Conservation (phyloP, 1,140 invertebrate genomes). For the Ceratitis capitata region DNA sequence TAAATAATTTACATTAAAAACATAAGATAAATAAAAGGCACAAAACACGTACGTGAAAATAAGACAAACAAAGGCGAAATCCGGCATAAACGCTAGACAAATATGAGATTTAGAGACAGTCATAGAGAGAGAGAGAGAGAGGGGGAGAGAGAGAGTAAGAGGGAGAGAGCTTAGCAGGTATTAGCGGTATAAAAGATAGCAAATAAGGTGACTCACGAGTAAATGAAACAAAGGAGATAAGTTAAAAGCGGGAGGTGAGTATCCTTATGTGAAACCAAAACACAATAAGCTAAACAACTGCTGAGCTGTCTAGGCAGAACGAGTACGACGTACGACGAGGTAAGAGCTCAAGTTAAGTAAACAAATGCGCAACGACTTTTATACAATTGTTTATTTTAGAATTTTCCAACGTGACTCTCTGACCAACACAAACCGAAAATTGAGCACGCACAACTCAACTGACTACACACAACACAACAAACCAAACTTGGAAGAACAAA, state of each 20-base stretch:
- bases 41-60: neutral
- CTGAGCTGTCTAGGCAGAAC: too few species aligned
- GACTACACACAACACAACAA: too few species aligned
- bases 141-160: too few species aligned
- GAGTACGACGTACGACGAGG: neutral
- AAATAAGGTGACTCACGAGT: neutral
- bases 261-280: too few species aligned
- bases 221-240: neutral
- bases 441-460: neutral
- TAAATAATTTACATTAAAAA: slow-evolving; percentile 36
- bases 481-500: too few species aligned
- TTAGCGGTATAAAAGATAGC: neutral
- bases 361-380: slow-evolving; percentile 24
- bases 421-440: neutral
- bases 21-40: too few species aligned
- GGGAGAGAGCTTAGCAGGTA: neutral
- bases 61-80: neutral
- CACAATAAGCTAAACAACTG: too few species aligned
- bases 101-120: slow-evolving; percentile 13
- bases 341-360: neutral
- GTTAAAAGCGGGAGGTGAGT: neutral
- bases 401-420: neutral
- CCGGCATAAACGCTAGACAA: neutral
- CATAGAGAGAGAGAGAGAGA: too few species aligned
- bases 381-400: neutral